Evolutionary conservation across 2,888 invertebrate genomes (phyloP), one percentile per base, ranked within the genome.

Genomic region (Deroplatys truncata): DNA sequence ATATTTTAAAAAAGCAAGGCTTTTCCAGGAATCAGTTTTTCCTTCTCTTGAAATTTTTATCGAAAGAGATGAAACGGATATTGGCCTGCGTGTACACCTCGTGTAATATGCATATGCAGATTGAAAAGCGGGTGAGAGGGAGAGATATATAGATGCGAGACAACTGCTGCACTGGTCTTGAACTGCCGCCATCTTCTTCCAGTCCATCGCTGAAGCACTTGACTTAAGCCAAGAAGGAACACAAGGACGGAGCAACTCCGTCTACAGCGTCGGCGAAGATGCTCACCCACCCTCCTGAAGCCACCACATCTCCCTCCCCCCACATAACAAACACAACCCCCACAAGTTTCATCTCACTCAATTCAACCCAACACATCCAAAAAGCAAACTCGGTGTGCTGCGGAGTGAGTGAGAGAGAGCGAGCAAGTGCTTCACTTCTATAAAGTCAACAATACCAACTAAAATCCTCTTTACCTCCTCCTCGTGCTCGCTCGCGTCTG

Each of bases 391-490:
- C 83, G 82, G 83, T 83, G 83, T 82, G 87, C 31, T 72, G 87
- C 82, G 83, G 84, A 82, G 87, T 87, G 87, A 82, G 87, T 82
- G 82, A 82, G 31, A 82, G 84, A 82, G 84, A 56, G 82, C 13
- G 86, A 83, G 84, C 49, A 84, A 82, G 31, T 84, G 83, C 86
- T 89, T 89, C 86, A 89, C 85, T 89, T 89, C 89, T 85, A 56
- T 85, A 89, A 89, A 89, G 89, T 89, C 89, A 89, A 89, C 89
- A 89, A 85, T 84, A 88, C 88, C 89, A 84, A 88, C 89, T 87
- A 89, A 89, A 89, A 89, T 89, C 89, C 89, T 87, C 89, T 89
- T 89, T 88, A 89, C 85, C 85, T 88, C 49, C 56, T 72, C 20
- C 85, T 83, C n/a, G n/a, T n/a, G n/a, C n/a, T n/a, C n/a, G n/a